phyloP scores from a whole-genome alignment of 2,797 vertebrate genomes.

The Phoxinus dragarum region DNA sequence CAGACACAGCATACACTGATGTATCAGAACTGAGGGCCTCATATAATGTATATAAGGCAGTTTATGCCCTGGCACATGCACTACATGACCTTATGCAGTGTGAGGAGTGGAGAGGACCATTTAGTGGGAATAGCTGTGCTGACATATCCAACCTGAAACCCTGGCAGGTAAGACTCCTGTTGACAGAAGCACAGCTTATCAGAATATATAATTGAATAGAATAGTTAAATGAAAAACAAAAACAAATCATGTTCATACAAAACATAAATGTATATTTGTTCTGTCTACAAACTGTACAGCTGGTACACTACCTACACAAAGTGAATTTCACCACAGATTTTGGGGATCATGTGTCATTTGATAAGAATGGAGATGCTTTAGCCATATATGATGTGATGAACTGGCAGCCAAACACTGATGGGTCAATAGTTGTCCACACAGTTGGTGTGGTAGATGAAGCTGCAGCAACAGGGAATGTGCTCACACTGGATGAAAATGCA shows the following conservation, averaged over 20 bases:
- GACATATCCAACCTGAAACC: neutral
- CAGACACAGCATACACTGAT: conserved; percentile 65
- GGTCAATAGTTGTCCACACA: neutral
- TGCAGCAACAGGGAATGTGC: conserved; percentile 1
- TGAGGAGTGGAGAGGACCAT: neutral
- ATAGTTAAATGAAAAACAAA: neutral
- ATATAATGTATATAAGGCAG: conserved; percentile 21
- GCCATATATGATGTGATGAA: conserved; percentile 22
- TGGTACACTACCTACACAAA: conserved; percentile 16
- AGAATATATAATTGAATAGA: conserved; percentile 62
- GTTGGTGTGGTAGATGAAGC: conserved; percentile 25
- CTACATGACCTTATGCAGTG: neutral
- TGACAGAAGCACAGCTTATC: conserved; percentile 58
- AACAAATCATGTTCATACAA: neutral
- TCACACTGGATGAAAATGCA: neutral
- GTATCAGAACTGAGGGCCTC: conserved; percentile 61
- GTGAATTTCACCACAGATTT: conserved; percentile 1
- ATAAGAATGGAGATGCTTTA: conserved; percentile 22
- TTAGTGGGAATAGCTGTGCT: neutral
- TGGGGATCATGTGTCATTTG: conserved; percentile 15
- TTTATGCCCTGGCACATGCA: conserved; percentile 23
- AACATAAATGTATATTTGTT: no score
- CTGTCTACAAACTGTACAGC: neutral
- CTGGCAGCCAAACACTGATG: neutral
- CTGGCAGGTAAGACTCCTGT: conserved; percentile 17